Conservation (phyloP, 2,113 vertebrate species). For the Casuarius casuarius region DNA sequence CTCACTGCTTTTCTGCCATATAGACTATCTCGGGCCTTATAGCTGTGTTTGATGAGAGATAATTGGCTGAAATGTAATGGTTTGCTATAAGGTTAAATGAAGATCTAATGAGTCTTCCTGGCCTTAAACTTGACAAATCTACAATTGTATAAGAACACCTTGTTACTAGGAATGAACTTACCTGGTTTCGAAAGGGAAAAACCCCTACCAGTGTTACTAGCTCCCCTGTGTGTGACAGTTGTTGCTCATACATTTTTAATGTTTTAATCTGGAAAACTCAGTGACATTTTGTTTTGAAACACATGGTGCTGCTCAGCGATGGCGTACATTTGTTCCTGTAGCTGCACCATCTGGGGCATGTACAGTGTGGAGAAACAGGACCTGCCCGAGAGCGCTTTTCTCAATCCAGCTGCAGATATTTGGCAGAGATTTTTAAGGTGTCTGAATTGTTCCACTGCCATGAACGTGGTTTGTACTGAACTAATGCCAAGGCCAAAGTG, state of each 20-base stretch:
- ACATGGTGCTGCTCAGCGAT: neutral
- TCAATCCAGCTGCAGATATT: neutral
- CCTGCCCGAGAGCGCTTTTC: neutral
- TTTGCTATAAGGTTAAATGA: neutral
- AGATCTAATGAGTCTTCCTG: neutral
- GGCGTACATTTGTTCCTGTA: slow-evolving; percentile 7
- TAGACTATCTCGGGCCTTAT: neutral
- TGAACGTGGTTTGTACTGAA: neutral
- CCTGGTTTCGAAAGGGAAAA: neutral
- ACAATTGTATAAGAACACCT: neutral
- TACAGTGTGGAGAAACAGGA: neutral
- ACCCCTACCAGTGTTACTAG: neutral
- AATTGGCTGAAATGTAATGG: neutral
- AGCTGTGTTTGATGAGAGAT: neutral
- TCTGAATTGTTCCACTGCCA: neutral
- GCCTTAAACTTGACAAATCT: neutral
- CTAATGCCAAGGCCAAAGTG: accelerated
- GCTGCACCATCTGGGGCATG: neutral
- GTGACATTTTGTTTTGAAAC: slow-evolving; percentile 61
- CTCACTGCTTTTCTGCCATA: neutral
- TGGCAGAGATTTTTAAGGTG: neutral
- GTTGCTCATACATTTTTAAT: slow-evolving; percentile 70
- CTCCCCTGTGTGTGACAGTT: slow-evolving; percentile 21
- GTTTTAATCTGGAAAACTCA: slow-evolving; percentile 64
- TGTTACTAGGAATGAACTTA: slow-evolving; percentile 13